Evolutionary conservation across 2,797 vertebrate genomes (phyloP).

Genomic region (Aulostomus chinensis): DNA sequence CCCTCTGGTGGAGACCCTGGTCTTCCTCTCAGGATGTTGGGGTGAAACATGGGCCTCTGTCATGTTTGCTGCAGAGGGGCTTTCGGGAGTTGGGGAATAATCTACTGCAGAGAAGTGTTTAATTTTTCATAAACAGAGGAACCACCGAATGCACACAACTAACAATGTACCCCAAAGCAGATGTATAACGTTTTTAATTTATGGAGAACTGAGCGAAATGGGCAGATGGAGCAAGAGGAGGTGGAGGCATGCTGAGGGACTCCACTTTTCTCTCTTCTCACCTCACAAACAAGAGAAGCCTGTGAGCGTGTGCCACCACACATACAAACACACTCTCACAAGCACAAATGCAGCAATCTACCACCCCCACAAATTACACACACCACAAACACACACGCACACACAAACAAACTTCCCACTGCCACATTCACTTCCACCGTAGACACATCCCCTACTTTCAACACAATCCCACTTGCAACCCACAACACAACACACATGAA

Average conservation of each 20-base stretch:
- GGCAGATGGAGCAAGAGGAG: conserved; percentile 81
- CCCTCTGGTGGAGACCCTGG: conserved; percentile 41
- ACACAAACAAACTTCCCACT: conserved; percentile 22
- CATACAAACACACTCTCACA: conserved; percentile 65
- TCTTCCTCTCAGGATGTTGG: conserved; percentile 34
- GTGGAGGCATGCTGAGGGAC: conserved; percentile 78
- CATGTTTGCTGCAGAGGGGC: conserved; percentile 56
- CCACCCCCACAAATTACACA: too few species aligned
- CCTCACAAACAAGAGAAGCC: conserved; percentile 76
- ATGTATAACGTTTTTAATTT: conserved; percentile 79
- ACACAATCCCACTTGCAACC: conserved; percentile 24
- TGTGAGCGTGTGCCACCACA: conserved; percentile 70
- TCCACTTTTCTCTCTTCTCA: conserved; percentile 76
- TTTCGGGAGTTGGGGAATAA: conserved; percentile 60
- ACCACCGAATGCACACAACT: conserved; percentile 75
- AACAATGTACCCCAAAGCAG: conserved; percentile 81
- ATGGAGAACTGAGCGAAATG: conserved; percentile 74
- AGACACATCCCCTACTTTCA: conserved; percentile 20
- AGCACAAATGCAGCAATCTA: too few species aligned
- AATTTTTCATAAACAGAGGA: conserved; percentile 81
- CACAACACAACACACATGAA: conserved; percentile 39
- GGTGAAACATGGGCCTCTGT: conserved; percentile 57
- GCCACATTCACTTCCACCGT: conserved; percentile 33
- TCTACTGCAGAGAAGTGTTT: conserved; percentile 75
- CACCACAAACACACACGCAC: conserved; percentile 42